phyloP scores from a whole-genome alignment of 2,888 invertebrate species.

The Steinernema hermaphroditum region DNA sequence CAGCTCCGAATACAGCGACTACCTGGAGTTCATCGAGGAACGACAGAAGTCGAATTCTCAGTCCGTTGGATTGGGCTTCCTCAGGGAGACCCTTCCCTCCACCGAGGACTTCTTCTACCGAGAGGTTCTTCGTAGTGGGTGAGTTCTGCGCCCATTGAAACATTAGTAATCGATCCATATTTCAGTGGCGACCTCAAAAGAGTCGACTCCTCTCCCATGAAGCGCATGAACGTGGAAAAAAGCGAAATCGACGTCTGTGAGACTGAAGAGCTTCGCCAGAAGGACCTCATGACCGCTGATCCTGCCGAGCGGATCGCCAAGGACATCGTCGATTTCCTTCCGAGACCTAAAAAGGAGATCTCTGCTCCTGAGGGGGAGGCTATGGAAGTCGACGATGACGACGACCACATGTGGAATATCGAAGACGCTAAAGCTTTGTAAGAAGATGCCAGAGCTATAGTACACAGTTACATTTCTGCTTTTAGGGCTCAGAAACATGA shows the following conservation, averaged over 20 bases:
- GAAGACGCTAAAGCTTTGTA: slow-evolving; percentile 8
- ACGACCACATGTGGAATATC: not conserved
- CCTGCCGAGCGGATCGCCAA: slow-evolving; percentile 13
- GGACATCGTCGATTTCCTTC: slow-evolving; percentile 10
- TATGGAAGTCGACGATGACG: not conserved
- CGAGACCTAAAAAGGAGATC: not conserved
- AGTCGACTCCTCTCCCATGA: slow-evolving; percentile 13
- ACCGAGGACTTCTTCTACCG: slow-evolving; percentile 22
- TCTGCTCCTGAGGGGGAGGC: not conserved
- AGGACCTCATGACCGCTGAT: not conserved
- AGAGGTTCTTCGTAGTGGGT: slow-evolving; percentile 10
- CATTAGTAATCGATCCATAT: not conserved
- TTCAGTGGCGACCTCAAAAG: not conserved
- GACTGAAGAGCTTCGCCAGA: not conserved
- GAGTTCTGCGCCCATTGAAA: not conserved
- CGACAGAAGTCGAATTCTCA: slow-evolving; percentile 9
- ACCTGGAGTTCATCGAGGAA: slow-evolving; percentile 27
- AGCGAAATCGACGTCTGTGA: not conserved
- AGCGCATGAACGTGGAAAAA: not conserved
- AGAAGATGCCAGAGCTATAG: not conserved
- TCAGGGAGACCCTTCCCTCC: slow-evolving; percentile 11
- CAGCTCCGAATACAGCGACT: slow-evolving; percentile 8
- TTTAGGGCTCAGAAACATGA: slow-evolving; percentile 15
- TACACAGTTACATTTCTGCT: not conserved
- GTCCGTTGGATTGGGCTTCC: slow-evolving; percentile 16